phyloP scores from a whole-genome alignment of 2,888 invertebrate species.

The Diabrotica balteata region DNA sequence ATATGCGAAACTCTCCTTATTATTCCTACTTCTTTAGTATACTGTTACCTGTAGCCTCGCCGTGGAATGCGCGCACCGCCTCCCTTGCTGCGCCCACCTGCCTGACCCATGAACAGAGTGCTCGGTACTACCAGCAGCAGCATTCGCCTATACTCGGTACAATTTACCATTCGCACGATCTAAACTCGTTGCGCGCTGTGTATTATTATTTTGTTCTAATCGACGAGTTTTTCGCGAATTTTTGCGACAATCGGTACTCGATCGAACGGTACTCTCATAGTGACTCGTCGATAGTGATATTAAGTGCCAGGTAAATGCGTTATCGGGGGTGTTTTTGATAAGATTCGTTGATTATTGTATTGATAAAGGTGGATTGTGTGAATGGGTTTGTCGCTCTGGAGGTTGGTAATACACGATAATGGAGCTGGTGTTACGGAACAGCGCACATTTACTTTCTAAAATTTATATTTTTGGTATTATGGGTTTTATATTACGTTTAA shows the following conservation, averaged over 20 bases:
- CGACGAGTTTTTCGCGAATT: conserved; percentile 5
- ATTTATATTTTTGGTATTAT: background rate
- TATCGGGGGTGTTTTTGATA: conserved; percentile 5
- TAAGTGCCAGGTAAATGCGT: conserved; percentile 23
- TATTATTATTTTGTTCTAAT: too few species aligned
- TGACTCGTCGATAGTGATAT: conserved; percentile 14
- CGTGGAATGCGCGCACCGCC: conserved; percentile 14
- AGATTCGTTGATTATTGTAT: background rate
- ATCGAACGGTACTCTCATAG: conserved; percentile 16
- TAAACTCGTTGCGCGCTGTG: background rate
- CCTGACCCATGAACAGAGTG: conserved; percentile 18
- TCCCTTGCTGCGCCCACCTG: conserved; percentile 24
- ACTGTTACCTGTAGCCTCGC: conserved; percentile 12
- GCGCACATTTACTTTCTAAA: conserved; percentile 25
- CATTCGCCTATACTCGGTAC: conserved; percentile 19
- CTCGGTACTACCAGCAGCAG: conserved; percentile 9
- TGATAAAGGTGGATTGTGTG: conserved; percentile 14
- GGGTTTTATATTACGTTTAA: too few species aligned
- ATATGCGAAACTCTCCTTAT: background rate
- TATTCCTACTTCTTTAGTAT: conserved; percentile 20
- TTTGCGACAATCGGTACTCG: conserved; percentile 8
- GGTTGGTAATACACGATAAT: conserved; percentile 5
- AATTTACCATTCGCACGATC: background rate
- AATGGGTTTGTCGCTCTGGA: conserved; percentile 14
- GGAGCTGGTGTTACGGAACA: conserved; percentile 11